Conservation (phyloP, 2,797 vertebrate species). For the Novumbra hubbsi region DNA sequence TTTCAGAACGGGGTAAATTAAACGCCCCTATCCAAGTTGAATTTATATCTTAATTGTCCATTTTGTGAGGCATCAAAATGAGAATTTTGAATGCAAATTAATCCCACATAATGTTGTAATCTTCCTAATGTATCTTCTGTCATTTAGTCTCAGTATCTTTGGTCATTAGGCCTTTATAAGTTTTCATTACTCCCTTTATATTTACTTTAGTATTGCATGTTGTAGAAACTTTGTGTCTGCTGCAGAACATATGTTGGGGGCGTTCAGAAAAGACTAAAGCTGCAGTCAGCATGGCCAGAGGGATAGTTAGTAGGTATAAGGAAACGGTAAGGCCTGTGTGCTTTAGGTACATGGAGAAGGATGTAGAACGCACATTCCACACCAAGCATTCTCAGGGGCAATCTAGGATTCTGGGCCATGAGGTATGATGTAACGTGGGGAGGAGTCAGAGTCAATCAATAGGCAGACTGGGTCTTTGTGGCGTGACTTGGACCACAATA, state of each 20-base stretch:
- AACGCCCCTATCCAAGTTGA: no score
- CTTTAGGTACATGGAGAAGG: conserved; percentile 15
- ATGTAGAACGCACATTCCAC: conserved; percentile 26
- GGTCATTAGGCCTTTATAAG: not conserved
- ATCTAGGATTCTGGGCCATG: conserved; percentile 64
- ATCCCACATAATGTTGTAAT: no score
- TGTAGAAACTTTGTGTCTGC: conserved; percentile 9
- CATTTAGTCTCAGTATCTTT: not conserved
- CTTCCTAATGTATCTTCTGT: no score
- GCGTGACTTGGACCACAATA: conserved; percentile 71
- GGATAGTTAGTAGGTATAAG: conserved; percentile 33
- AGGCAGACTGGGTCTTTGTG: conserved; percentile 68
- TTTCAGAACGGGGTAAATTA: no score
- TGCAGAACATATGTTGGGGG: not conserved
- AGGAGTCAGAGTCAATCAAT: conserved; percentile 65
- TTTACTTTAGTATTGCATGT: not conserved
- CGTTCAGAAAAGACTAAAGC: not conserved
- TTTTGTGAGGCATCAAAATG: no score
- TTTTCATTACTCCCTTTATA: not conserved
- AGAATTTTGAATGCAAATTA: no score
- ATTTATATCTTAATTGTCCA: no score
- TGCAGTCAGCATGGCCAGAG: conserved; percentile 3
- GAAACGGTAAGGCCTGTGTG: conserved; percentile 17
- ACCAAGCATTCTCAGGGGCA: conserved; percentile 47
- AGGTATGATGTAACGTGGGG: conserved; percentile 72